Conservation (phyloP, 37 sponge, comb jelly and placozoan species). For the Mnemiopsis leidyi region DNA sequence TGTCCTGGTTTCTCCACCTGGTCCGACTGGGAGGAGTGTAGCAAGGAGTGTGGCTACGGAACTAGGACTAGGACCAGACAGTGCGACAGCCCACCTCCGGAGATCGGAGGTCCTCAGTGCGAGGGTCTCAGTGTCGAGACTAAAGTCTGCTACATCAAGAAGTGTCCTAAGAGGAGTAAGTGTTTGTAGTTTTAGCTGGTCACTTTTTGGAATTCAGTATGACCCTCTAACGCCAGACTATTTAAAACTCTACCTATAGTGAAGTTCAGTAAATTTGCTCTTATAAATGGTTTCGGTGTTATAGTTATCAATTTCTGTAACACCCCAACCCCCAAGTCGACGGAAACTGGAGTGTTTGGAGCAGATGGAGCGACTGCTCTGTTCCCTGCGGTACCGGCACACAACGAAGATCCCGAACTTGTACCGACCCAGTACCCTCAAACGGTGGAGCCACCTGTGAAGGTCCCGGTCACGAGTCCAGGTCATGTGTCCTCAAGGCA, state of each 20-base stretch:
- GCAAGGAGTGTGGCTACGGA: conserved; percentile 51
- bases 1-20: conserved; percentile 50
- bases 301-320: no score
- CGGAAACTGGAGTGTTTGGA: conserved; percentile 46
- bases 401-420: neutral
- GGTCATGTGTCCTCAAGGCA: neutral
- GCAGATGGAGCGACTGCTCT: conserved; percentile 22
- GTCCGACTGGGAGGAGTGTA: neutral
- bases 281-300: no score
- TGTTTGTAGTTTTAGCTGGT: no score
- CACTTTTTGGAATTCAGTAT: no score
- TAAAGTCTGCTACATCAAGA: neutral
- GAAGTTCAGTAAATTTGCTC: no score
- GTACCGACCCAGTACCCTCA: conserved; percentile 50
- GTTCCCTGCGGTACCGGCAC: conserved; percentile 45
- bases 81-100: conserved; percentile 21
- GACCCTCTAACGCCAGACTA: no score
- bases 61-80: neutral
- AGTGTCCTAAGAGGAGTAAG: conserved; percentile 7
- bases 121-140: conserved; percentile 10
- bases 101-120: neutral
- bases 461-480: conserved; percentile 22
- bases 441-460: conserved; percentile 53
- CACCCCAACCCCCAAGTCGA: neutral
- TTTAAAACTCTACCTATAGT: no score